These are phyloP conservation scores for Hyperopisus bebe DNA, from an alignment of 2,113 vertebrate genomes.

Conservation along the genomic window DNA sequence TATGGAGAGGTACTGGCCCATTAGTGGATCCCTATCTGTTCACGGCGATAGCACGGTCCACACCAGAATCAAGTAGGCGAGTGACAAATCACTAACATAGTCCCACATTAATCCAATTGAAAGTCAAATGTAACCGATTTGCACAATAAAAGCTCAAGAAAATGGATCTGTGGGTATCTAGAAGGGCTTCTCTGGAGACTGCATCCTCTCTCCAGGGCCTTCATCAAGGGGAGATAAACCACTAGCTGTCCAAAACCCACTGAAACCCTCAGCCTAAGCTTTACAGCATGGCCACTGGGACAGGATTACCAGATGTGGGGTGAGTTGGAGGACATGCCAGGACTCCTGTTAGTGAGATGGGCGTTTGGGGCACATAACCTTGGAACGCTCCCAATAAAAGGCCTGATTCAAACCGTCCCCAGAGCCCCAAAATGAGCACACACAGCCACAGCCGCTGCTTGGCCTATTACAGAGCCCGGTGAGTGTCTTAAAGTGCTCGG, in stretches of 20 bases:
- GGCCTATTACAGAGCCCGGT: slow-evolving; percentile 49
- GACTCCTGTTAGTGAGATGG: slow-evolving; percentile 44
- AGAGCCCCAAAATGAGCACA: slow-evolving; percentile 47
- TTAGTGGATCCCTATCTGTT: background rate
- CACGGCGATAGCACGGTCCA: background rate
- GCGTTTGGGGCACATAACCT: slow-evolving; percentile 51
- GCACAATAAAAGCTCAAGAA: background rate
- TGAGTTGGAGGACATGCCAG: slow-evolving; percentile 50
- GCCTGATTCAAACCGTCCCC: slow-evolving; percentile 36
- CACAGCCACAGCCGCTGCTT: slow-evolving; percentile 31
- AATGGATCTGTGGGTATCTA: slow-evolving; percentile 44
- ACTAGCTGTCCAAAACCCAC: slow-evolving; percentile 43
- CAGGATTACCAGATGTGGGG: slow-evolving; percentile 24
- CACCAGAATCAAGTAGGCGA: background rate
- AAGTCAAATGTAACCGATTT: background rate
- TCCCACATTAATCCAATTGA: background rate
- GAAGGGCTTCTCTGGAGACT: slow-evolving; percentile 38
- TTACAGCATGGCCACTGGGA: slow-evolving; percentile 36
- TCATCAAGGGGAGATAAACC: slow-evolving; percentile 41
- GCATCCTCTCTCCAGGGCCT: slow-evolving; percentile 32
- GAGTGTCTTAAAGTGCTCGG: slow-evolving; percentile 39
- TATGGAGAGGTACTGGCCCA: background rate
- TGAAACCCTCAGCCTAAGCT: slow-evolving; percentile 27
- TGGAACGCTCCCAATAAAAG: slow-evolving; percentile 50
- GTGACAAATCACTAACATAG: background rate